A percentile compares a stretch with the other conserved stretches of the same genome.
These are phyloP conservation scores for Ashinkailepas kermadecensis DNA, from an alignment of 2,888 invertebrate species.

Conservation along the genomic window DNA sequence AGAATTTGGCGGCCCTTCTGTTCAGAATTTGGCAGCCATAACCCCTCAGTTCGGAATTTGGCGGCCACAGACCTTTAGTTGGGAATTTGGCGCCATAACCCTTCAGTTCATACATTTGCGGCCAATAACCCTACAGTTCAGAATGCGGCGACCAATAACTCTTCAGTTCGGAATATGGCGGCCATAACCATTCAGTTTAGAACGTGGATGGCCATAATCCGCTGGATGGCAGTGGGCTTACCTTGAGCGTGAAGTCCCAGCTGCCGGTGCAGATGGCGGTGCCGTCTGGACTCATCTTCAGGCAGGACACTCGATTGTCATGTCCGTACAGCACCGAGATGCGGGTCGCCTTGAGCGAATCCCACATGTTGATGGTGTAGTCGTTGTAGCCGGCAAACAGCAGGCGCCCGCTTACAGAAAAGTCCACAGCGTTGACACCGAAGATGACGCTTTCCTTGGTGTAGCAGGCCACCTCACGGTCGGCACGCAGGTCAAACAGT, in stretches of 20 bases:
- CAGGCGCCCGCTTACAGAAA: constrained; percentile 88
- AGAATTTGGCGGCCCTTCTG: no score
- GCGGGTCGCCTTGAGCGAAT: constrained; percentile 85
- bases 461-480: constrained; percentile 93
- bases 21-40: no score
- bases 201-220: no score
- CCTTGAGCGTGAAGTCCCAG: constrained; percentile 88
- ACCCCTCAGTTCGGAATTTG: no score
- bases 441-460: constrained; percentile 95
- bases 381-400: constrained; percentile 98
- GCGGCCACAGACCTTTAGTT: no score
- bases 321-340: constrained; percentile 88
- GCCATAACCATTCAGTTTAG: no score
- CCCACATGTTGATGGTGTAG: constrained; percentile 98
- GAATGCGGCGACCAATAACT: constrained; percentile 24
- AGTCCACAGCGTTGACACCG: constrained; percentile 95
- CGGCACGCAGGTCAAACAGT: constrained; percentile 93
- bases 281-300: constrained; percentile 81
- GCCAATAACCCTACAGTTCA: constrained; percentile 27
- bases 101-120: constrained; percentile 9
- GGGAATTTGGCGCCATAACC: no score
- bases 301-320: constrained; percentile 65
- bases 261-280: constrained; percentile 94
- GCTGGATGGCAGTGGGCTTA: constrained; percentile 40
- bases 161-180: background rate